These are phyloP conservation scores for Orcinus orca DNA, from an alignment of 2,113 vertebrate species.

Conservation along the genomic window DNA sequence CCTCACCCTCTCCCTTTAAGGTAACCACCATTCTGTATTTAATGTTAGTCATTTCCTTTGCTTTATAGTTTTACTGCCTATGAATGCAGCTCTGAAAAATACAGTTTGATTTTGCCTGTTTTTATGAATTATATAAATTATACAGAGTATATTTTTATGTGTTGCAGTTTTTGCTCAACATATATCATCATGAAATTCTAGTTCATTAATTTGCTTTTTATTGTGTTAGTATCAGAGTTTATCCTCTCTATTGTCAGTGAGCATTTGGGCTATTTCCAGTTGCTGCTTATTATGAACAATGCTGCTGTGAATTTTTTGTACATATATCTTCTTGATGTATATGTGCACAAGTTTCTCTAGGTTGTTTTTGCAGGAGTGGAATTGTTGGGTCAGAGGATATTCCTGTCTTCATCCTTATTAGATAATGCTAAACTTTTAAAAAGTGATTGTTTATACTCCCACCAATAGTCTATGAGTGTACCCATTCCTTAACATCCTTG, in stretches of 20 bases:
- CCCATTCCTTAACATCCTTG: background rate
- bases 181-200: constrained; percentile 7
- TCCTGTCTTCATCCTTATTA: background rate
- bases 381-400: background rate
- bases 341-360: background rate
- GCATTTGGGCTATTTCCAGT: constrained; percentile 17
- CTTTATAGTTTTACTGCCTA: constrained; percentile 16
- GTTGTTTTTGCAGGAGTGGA: background rate
- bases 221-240: background rate
- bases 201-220: constrained; percentile 12
- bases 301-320: background rate
- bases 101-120: background rate
- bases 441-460: background rate
- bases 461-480: background rate
- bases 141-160: constrained; percentile 12
- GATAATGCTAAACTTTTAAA: background rate
- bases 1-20: background rate
- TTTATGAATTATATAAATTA: background rate
- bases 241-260: background rate
- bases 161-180: constrained; percentile 3
- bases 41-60: background rate
- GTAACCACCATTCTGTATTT: background rate
- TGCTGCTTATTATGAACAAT: constrained; percentile 10
- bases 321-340: background rate
- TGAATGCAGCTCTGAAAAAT: background rate